Conservation (phyloP, 2,888 invertebrate species). For the Carpatolechia fugitivella region DNA sequence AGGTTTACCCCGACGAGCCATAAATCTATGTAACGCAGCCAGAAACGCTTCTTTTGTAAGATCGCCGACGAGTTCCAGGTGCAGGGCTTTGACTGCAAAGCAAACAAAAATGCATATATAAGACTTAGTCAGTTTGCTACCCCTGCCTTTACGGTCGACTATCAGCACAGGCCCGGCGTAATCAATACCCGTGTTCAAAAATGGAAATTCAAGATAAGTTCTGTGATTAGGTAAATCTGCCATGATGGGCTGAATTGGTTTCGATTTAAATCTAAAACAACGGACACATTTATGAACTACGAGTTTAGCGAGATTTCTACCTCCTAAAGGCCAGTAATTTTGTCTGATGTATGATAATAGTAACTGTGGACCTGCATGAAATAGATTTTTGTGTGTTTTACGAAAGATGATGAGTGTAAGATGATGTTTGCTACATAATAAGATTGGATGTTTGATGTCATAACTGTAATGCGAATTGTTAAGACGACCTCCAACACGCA, state of each 20-base stretch:
- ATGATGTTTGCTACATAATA: conserved; percentile 1
- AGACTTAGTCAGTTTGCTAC: not conserved
- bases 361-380: conserved; percentile 4
- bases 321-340: not conserved
- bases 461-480: too few relatives aligned
- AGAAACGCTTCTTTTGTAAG: conserved; percentile 11
- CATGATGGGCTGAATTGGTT: conserved; percentile 14
- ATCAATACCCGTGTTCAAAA: not conserved
- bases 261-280: too few relatives aligned
- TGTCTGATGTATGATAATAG: not conserved
- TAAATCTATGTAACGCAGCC: conserved; percentile 10
- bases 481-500: too few relatives aligned
- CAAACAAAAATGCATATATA: conserved; percentile 11
- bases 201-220: conserved; percentile 13
- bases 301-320: conserved; percentile 9
- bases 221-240: conserved; percentile 13
- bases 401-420: not conserved
- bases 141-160: not conserved
- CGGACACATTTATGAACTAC: not conserved
- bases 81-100: conserved; percentile 10
- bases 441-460: too few relatives aligned
- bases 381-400: not conserved
- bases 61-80: conserved; percentile 13
- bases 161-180: not conserved
- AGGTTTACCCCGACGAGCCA: not conserved